Percentiles rank a stretch among this genome's conserved stretches.
phyloP scores from a whole-genome alignment of 2,113 vertebrate species.

The Pteruthius melanotis region DNA sequence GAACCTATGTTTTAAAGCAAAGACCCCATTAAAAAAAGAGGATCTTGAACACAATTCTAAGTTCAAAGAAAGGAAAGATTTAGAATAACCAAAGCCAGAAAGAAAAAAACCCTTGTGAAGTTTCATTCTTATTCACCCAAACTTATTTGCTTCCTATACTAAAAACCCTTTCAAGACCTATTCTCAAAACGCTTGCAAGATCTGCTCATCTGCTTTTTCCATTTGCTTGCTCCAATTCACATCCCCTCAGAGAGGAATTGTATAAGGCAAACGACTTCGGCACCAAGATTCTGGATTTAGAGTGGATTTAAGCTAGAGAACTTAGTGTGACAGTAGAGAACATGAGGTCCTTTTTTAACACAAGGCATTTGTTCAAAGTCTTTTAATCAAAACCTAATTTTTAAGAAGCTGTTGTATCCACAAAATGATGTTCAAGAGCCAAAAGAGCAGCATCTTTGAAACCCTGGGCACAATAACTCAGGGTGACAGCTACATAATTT shows the following conservation, averaged over 20 bases:
- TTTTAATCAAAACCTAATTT: not conserved
- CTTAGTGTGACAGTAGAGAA: not conserved
- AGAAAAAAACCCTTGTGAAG: not conserved
- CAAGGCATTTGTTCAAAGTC: not conserved
- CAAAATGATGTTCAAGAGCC: not conserved
- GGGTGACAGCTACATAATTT: not conserved
- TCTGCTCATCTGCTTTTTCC: constrained; percentile 42
- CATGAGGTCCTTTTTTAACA: not conserved
- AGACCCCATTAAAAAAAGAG: not conserved
- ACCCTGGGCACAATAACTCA: not conserved
- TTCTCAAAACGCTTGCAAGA: constrained; percentile 23
- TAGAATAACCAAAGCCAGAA: not conserved
- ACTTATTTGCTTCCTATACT: not conserved
- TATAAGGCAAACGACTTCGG: not conserved
- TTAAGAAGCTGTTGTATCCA: not conserved
- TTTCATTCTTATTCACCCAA: not conserved
- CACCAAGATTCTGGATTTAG: not conserved
- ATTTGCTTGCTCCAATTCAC: constrained; percentile 44
- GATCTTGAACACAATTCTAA: not conserved
- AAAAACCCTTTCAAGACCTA: constrained; percentile 13
- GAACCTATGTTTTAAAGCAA: not conserved
- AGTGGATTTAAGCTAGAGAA: not conserved
- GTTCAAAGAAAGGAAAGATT: not conserved
- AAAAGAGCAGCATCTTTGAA: not conserved
- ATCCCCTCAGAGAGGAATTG: not conserved